Percentiles rank a stretch among this genome's conserved stretches.
phyloP scores from a whole-genome alignment of 1,140 invertebrate species.

The Elymnias hypermnestra region DNA sequence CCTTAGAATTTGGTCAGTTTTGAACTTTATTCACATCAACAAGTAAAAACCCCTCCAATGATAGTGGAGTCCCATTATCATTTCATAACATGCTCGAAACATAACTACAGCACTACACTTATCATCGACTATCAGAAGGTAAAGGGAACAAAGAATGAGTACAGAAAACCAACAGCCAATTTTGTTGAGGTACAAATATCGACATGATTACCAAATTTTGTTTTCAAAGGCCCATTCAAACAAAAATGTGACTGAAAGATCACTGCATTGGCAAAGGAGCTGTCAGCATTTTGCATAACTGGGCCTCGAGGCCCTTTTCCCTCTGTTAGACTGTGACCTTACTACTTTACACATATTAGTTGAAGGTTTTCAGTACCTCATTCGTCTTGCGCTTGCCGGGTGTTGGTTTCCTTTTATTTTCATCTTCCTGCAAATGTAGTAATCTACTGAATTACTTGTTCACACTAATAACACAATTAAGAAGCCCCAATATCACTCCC shows the following conservation, averaged over 20 bases:
- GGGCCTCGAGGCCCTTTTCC: slow-evolving; percentile 59
- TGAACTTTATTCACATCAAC: too few species aligned
- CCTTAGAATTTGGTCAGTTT: too few species aligned
- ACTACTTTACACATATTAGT: slow-evolving; percentile 42
- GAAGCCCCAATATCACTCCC: too few species aligned
- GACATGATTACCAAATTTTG: slow-evolving; percentile 24
- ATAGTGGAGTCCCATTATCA: too few species aligned
- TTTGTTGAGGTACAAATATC: slow-evolving; percentile 9
- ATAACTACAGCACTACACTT: too few species aligned
- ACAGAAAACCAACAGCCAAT: slow-evolving; percentile 75
- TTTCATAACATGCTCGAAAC: too few species aligned
- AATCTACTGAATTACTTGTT: slow-evolving; percentile 44
- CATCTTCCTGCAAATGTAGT: slow-evolving; percentile 74
- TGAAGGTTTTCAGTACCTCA: slow-evolving; percentile 76
- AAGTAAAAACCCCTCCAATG: too few species aligned
- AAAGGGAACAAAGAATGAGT: slow-evolving; percentile 64
- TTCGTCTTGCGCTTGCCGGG: slow-evolving; percentile 73
- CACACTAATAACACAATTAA: too few species aligned
- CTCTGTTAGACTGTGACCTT: slow-evolving; percentile 47
- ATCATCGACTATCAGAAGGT: slow-evolving; percentile 71
- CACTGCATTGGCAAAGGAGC: not conserved
- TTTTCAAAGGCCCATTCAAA: slow-evolving; percentile 32
- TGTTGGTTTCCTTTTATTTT: slow-evolving; percentile 72
- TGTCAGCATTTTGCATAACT: slow-evolving; percentile 40
- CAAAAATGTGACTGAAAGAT: slow-evolving; percentile 30